Evolutionary conservation across 2,797 vertebrate species (phyloP).

Genomic region (Esox lucius): DNA sequence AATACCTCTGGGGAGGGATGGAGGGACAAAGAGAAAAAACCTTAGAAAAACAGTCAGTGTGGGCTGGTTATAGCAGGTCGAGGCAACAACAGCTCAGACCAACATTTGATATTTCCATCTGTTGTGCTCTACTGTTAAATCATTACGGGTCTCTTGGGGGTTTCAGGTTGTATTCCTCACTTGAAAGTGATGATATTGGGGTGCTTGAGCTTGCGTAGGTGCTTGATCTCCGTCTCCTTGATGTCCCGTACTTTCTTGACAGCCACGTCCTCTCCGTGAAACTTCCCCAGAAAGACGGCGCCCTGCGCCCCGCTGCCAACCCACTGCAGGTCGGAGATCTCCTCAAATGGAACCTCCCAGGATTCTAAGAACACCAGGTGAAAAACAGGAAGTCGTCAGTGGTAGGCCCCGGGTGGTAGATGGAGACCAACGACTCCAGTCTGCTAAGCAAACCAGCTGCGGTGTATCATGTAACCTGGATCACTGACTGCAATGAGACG

Average conservation of each 20-base stretch:
- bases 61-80: neutral
- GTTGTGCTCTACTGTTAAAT: too few species aligned
- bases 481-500: neutral
- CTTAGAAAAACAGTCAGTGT: neutral
- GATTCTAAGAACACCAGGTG: slow-evolving; percentile 70
- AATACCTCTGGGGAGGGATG: slow-evolving; percentile 79
- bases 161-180: slow-evolving; percentile 68
- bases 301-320: slow-evolving; percentile 95
- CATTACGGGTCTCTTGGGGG: neutral
- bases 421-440: neutral
- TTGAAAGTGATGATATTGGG: slow-evolving; percentile 98
- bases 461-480: neutral
- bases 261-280: slow-evolving; percentile 93
- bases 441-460: neutral
- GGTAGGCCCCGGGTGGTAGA: neutral
- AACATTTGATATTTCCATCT: neutral
- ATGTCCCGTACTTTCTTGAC: slow-evolving; percentile 96
- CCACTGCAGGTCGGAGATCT: slow-evolving; percentile 98
- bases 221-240: slow-evolving; percentile 97
- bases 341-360: slow-evolving; percentile 97
- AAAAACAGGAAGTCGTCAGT: slow-evolving; percentile 26
- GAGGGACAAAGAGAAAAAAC: slow-evolving; percentile 3
- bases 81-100: neutral
- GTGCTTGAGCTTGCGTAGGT: slow-evolving; percentile 93
- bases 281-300: slow-evolving; percentile 93